phyloP scores from a whole-genome alignment of 2,888 invertebrate genomes.

The Taphrorychus bicolor region DNA sequence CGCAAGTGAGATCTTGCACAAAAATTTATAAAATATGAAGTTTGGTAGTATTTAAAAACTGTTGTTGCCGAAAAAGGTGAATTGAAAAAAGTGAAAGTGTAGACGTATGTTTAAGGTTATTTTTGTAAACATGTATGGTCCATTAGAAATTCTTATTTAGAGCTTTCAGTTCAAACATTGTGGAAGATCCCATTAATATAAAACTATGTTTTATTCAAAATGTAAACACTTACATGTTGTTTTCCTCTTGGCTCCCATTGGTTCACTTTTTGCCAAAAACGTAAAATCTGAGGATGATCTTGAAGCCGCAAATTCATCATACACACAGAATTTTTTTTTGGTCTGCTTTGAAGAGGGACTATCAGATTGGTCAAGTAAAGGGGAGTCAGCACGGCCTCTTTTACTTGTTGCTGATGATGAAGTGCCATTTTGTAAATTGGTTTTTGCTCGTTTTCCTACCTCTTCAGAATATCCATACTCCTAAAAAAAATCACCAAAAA shows the following conservation, averaged over 20 bases:
- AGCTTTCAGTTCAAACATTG: too few relatives aligned
- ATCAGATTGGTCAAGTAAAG: conserved; percentile 22
- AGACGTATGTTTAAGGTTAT: too few relatives aligned
- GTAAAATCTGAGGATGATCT: conserved; percentile 50
- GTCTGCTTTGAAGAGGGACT: conserved; percentile 21
- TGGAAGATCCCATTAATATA: too few relatives aligned
- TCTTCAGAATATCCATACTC: conserved; percentile 47
- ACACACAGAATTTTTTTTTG: conserved; percentile 52
- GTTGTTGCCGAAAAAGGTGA: too few relatives aligned
- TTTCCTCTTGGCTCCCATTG: conserved; percentile 42
- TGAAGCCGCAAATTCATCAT: conserved; percentile 55
- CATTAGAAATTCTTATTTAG: too few relatives aligned
- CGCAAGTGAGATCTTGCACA: too few relatives aligned
- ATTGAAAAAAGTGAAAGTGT: too few relatives aligned
- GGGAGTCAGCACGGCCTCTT: conserved; percentile 45
- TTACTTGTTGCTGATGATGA: conserved; percentile 42
- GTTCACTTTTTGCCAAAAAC: conserved; percentile 33
- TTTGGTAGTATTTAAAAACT: too few relatives aligned
- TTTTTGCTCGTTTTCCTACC: conserved; percentile 49
- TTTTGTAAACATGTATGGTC: too few relatives aligned
- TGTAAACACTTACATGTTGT: conserved; percentile 47
- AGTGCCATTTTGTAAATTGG: conserved; percentile 41
- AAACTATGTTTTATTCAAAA: too few relatives aligned
- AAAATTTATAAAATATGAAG: too few relatives aligned
- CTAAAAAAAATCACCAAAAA: conserved; percentile 42